A percentile compares a stretch with the other conserved stretches of the same genome.
Conservation (phyloP, 2,113 vertebrate species). For the Oreochromis aureus region DNA sequence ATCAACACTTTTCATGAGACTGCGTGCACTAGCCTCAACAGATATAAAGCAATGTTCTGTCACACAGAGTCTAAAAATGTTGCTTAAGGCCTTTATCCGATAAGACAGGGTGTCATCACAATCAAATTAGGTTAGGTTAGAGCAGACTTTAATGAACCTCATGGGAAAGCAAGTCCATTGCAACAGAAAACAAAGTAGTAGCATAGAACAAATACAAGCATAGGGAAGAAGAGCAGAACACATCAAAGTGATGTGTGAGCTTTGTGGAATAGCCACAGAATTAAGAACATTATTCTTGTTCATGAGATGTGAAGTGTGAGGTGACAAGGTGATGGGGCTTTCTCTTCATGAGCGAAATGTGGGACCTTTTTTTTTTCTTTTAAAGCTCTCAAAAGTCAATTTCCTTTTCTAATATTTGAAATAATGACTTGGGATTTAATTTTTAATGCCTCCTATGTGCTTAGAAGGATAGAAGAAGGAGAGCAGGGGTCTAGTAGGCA, state of each 20-base stretch:
- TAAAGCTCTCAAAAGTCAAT: conserved; percentile 29
- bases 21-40: neutral
- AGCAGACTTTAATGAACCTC: neutral
- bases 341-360: neutral
- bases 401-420: conserved; percentile 62
- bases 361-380: neutral
- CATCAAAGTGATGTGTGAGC: neutral
- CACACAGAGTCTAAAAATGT: neutral
- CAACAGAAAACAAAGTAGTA: neutral
- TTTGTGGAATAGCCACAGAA: neutral
- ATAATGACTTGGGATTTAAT: conserved; percentile 48
- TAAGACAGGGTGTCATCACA: neutral
- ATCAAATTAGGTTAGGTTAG: neutral
- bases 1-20: neutral
- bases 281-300: neutral
- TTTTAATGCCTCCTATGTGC: conserved; percentile 40
- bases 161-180: neutral
- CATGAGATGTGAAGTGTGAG: neutral
- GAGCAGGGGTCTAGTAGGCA: neutral
- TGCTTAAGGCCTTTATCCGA: neutral
- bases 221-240: neutral
- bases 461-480: neutral
- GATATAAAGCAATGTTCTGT: neutral
- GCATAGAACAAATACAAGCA: neutral
- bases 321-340: conserved; percentile 17